These are phyloP conservation scores for Irena cyanogastra DNA, from an alignment of 2,113 vertebrate species.

Conservation along the genomic window DNA sequence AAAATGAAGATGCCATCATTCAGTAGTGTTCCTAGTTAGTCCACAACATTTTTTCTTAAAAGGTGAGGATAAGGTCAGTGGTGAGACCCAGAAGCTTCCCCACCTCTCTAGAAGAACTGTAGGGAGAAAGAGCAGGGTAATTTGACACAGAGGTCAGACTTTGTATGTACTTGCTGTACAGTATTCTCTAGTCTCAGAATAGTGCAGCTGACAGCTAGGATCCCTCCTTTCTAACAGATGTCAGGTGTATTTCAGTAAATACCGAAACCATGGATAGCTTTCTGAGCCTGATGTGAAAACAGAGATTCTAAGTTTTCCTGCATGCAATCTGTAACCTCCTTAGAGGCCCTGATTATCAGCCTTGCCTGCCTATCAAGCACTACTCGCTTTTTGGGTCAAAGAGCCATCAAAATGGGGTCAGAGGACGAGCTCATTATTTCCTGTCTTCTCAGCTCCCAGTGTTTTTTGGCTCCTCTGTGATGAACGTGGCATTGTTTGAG, in stretches of 20 bases:
- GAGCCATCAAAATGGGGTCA: not conserved
- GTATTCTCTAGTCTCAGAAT: not conserved
- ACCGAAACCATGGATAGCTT: not conserved
- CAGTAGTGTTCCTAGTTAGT: not conserved
- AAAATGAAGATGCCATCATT: not conserved
- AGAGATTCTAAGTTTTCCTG: not conserved
- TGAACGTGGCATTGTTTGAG: slow-evolving; percentile 1
- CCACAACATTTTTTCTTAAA: not conserved
- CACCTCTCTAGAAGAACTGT: not conserved
- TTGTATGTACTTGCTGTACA: not conserved
- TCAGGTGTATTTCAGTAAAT: not conserved
- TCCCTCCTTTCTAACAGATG: not conserved
- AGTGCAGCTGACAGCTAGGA: not conserved
- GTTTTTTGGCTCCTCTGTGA: not conserved
- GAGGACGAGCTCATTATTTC: not conserved
- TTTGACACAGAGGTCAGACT: not conserved
- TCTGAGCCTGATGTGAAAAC: not conserved
- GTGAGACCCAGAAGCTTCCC: not conserved
- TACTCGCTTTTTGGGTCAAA: not conserved
- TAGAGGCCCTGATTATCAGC: not conserved
- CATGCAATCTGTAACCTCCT: not conserved
- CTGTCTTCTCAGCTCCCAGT: not conserved
- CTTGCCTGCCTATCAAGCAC: not conserved
- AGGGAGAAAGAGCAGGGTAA: not conserved
- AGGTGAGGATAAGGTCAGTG: not conserved